Conservation (phyloP, 64 coral and sea anemone species). For the Montipora foliosa region DNA sequence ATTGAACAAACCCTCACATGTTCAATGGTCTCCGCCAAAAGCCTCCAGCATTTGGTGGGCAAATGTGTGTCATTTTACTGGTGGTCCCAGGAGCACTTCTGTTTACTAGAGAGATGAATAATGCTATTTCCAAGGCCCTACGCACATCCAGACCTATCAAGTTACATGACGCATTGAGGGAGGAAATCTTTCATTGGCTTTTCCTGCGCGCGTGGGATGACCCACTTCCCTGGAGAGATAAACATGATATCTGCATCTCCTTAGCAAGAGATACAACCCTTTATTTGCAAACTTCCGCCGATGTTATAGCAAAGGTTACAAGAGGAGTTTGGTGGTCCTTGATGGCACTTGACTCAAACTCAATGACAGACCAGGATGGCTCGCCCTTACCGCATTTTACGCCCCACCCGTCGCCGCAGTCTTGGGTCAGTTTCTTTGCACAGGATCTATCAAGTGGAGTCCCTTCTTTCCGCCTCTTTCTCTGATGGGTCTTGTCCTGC, state of each 20-base stretch:
- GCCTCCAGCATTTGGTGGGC: constrained; percentile 46
- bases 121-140: constrained; percentile 40
- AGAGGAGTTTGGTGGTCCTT: too few species aligned
- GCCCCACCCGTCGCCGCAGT: too few species aligned
- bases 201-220: too few species aligned
- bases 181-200: too few species aligned
- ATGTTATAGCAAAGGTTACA: too few species aligned
- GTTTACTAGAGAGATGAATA: constrained; percentile 71
- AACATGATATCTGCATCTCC: not conserved
- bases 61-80: constrained; percentile 71
- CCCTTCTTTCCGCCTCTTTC: too few species aligned
- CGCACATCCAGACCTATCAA: not conserved
- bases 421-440: not conserved
- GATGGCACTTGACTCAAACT: too few species aligned
- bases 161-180: not conserved
- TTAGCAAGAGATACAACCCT: not conserved
- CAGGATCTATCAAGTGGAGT: too few species aligned
- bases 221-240: too few species aligned
- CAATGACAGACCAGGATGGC: not conserved
- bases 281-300: too few species aligned
- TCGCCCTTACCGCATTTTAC: not conserved
- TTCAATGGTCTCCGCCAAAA: constrained; percentile 31
- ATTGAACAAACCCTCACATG: not conserved
- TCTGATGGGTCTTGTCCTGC: too few species aligned
- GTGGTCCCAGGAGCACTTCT: constrained; percentile 40